Base-by-base conservation (phyloP, 2,888 invertebrate genomes). In the Eupsilia transversa region DNA sequence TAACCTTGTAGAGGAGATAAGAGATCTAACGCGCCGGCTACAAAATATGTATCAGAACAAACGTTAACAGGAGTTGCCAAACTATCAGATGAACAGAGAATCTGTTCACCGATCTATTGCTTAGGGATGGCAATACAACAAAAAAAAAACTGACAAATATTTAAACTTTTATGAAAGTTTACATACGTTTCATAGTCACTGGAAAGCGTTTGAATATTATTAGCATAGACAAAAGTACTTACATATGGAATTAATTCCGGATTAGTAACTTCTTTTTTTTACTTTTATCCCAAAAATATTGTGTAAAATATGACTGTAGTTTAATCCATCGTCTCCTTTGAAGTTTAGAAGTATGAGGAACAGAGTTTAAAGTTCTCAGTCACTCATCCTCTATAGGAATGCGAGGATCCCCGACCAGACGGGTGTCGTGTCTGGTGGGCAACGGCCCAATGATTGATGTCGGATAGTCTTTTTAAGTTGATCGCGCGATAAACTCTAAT, bases 51-150 rank as follows among this genome's bases (percentile, higher is more conserved):
- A 85, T 86, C 82, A 84, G 84, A 83, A 82, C 83, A 75, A 83
- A 85, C 88, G 89, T 89, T 90, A 89, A 85, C 87, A n/a, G 77
- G 75, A 89, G 87, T 90, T 92, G 89, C 91, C 90, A 91, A 91
- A 92, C 91, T 92, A 89, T 89, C 89, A 84, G 91, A 91, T 92
- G 91, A 88, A 88, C 86, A 82, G 81, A 33, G 82, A 89, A 89
- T 90, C 86, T 88, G 83, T 84, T 87, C 74, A 82, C 74, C 65
- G 80, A 83, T 86, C 86, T 87, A 79, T 70, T 77, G 57, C 20
- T 46, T 71, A 91, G 91, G 91, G 91, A 23, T 90, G 88, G 23
- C 6, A 3, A 1, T 75, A 74, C 23, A 3, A 49, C 52, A 43
- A 56, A 0, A 27, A 54, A 63, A 46, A 27, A 20, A 30, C 1